phyloP scores from a whole-genome alignment of 35 echinoderm and acorn worm genomes.

The Eucidaris tribuloides region DNA sequence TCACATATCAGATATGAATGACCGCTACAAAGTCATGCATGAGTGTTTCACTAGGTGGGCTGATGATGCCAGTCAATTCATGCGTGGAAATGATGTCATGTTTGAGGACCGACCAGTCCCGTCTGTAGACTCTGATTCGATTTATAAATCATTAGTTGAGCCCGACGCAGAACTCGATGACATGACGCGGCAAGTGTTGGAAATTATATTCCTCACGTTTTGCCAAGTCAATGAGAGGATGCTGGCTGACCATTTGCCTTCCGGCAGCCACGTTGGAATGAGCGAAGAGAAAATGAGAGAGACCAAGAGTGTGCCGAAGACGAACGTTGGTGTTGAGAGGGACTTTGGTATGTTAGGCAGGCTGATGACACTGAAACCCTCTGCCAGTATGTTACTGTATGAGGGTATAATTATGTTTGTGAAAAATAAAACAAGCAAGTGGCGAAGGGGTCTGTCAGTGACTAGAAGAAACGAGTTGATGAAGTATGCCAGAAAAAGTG shows the following conservation, averaged over 20 bases:
- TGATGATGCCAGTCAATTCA: conserved; percentile 33
- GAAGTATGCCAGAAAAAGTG: not conserved
- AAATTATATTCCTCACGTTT: not conserved
- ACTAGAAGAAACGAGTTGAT: not conserved
- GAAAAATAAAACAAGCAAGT: conserved; percentile 20
- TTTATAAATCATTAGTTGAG: not conserved
- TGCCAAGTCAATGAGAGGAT: conserved; percentile 1
- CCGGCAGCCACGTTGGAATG: conserved; percentile 1
- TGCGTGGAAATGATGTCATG: conserved; percentile 38
- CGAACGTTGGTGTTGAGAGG: conserved; percentile 22
- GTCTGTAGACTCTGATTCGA: not conserved
- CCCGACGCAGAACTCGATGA: not conserved
- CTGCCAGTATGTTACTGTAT: not conserved
- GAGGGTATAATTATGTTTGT: conserved; percentile 12
- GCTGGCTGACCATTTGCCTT: not conserved
- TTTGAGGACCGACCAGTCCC: conserved; percentile 10
- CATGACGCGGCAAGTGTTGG: not conserved
- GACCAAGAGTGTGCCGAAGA: conserved; percentile 20
- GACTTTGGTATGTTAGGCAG: conserved; percentile 27
- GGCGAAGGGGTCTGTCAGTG: not conserved
- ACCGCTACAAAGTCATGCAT: conserved; percentile 10
- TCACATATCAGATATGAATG: conserved; percentile 47
- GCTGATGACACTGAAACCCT: conserved; percentile 6
- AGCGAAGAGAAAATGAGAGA: not conserved
- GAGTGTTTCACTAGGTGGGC: conserved; percentile 40